Evolutionary conservation across 2,113 vertebrate genomes (phyloP).

Genomic region (Microtus richardsoni): DNA sequence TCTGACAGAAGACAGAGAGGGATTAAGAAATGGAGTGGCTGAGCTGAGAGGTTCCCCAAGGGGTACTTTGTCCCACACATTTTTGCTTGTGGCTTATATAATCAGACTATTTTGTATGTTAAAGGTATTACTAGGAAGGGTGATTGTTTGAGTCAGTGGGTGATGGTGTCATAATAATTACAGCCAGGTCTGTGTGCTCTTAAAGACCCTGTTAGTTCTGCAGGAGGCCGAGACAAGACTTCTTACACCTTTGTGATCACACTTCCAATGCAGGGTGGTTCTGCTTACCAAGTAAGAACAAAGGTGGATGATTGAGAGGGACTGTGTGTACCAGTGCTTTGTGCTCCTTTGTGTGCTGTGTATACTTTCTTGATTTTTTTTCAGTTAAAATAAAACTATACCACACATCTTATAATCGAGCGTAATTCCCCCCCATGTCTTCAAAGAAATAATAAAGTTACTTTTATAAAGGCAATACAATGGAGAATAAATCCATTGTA

Average conservation of each 20-base stretch:
- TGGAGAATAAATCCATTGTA: neutral
- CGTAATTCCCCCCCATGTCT: neutral
- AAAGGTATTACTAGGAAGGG: slow-evolving; percentile 49
- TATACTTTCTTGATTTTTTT: slow-evolving; percentile 21
- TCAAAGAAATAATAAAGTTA: neutral
- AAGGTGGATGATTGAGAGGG: slow-evolving; percentile 6
- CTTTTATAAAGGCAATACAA: slow-evolving; percentile 43
- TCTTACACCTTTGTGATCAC: neutral
- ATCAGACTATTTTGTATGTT: slow-evolving; percentile 48
- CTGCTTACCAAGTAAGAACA: slow-evolving; percentile 40
- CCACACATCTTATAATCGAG: neutral
- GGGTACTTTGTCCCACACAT: slow-evolving; percentile 66
- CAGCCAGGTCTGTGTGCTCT: slow-evolving; percentile 57
- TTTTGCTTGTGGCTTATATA: slow-evolving; percentile 62
- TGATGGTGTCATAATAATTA: slow-evolving; percentile 68
- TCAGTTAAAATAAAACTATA: slow-evolving; percentile 59
- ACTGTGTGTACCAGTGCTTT: neutral
- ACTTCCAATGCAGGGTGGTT: slow-evolving; percentile 36
- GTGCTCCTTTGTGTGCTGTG: slow-evolving; percentile 10
- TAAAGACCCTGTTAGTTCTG: slow-evolving; percentile 68
- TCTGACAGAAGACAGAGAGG: slow-evolving; percentile 73
- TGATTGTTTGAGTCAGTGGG: slow-evolving; percentile 76
- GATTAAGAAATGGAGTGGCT: slow-evolving; percentile 76
- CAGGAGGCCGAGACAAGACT: slow-evolving; percentile 42
- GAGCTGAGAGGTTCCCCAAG: slow-evolving; percentile 63